Base-by-base conservation (phyloP, 53 echinoderm and acorn worm genomes). In the Luidia sarsii region DNA sequence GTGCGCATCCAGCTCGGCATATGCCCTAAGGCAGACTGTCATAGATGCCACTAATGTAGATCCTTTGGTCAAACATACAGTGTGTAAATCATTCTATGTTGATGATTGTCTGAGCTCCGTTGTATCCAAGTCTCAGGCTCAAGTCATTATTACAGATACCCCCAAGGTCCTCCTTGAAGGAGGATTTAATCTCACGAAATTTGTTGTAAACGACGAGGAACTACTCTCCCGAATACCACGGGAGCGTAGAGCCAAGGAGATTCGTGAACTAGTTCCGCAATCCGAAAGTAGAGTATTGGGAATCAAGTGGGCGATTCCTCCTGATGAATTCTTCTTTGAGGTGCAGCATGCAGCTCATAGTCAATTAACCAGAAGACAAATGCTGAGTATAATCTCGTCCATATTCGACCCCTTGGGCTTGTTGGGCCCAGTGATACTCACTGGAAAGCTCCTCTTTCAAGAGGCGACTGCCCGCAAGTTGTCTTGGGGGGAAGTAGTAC, bases 351-450 rank as follows among this genome's bases (percentile, higher is more conserved):
- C 10, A 33, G 83, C 79, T 33, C 54, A 80, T 4, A 80, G 70
- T 21, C 80, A 80, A 6, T 2, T 71, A 13, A 91, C 91, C n/a
- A 60, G 87, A 33, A 67, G 80, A 22, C 85, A 80, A 15, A 74
- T 88, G 14, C 51, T 92, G 23, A 86, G 67, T 13, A 45, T 39
- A 0, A 66, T 57, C 5, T 88, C 88, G 28, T 91, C 92, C 29
- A 64, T 88, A 16, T 91, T 80, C 60, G 88, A 91, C 62, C 92
- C 88, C 0, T 62, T 91, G 3, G 92, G 92, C 3, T 68, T 88
- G 32, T 73, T 88, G 34, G 85, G 75, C 7, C 92, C 92, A 13
- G 85, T 73, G 53, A 41, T 72, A 0, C 71, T 88, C 28, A 18
- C 71, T 7, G 87, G 81, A 18, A 87, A 92, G 64, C 43, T 66